phyloP scores from a whole-genome alignment of 2,797 vertebrate species.

The Synanceia verrucosa region DNA sequence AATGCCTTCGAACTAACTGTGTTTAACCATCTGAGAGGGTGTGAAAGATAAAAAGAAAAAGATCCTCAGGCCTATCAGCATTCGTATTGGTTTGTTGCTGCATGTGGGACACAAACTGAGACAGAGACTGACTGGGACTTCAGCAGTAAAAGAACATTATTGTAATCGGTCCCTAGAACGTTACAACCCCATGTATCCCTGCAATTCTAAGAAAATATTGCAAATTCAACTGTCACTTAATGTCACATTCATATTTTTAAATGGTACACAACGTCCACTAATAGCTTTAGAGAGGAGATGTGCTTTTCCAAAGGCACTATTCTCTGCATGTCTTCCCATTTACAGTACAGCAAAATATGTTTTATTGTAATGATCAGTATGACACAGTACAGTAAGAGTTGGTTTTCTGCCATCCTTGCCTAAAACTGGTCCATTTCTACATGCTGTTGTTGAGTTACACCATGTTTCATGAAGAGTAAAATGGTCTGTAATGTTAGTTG shows the following conservation, averaged over 20 bases:
- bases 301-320: neutral
- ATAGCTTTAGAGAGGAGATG: neutral
- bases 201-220: constrained; percentile 32
- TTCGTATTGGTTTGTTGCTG: constrained; percentile 26
- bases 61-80: constrained; percentile 26
- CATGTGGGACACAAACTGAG: constrained; percentile 21
- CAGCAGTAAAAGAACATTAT: constrained; percentile 44
- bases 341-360: neutral
- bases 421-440: neutral
- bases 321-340: neutral
- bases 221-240: constrained; percentile 36
- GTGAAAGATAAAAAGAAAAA: constrained; percentile 41
- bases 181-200: constrained; percentile 10
- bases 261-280: constrained; percentile 2
- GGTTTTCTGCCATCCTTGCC: neutral
- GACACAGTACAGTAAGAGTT: neutral
- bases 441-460: constrained; percentile 3
- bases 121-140: constrained; percentile 35
- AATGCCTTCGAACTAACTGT: constrained; percentile 42
- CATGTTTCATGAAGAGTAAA: neutral
- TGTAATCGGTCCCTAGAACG: constrained; percentile 61
- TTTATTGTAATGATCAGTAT: neutral
- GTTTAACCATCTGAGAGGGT: constrained; percentile 48
- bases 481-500: neutral
- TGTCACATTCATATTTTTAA: constrained; percentile 30